A percentile compares a stretch with the other conserved stretches of the same genome.
Evolutionary conservation across 2,113 vertebrate genomes (phyloP).

Genomic region (Parotia lawesii): DNA sequence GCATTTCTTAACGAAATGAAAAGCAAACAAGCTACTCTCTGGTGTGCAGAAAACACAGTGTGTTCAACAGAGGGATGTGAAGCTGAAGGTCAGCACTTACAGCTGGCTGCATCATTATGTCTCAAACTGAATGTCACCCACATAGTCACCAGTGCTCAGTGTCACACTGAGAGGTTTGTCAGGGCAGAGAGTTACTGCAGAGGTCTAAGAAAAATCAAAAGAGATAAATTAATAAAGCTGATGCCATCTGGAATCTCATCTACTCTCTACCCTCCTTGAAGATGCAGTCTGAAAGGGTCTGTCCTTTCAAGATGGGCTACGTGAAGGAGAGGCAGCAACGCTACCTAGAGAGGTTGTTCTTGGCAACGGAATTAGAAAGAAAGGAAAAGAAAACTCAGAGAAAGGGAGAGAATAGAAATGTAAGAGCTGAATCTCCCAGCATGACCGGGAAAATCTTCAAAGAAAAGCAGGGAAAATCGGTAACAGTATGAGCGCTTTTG

Average conservation of each 20-base stretch:
- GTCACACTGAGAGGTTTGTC: background rate
- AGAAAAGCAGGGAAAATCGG: background rate
- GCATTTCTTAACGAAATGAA: background rate
- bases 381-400: background rate
- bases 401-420: background rate
- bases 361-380: background rate
- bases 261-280: background rate
- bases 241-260: background rate
- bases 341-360: background rate
- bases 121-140: conserved; percentile 16
- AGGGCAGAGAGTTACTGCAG: background rate
- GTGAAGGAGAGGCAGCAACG: background rate
- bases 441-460: background rate
- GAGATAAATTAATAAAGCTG: background rate
- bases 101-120: background rate
- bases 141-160: background rate
- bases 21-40: background rate
- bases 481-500: background rate
- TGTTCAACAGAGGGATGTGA: background rate
- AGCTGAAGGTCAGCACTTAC: background rate
- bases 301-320: background rate
- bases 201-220: conserved; percentile 21
- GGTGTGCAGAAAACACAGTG: background rate
- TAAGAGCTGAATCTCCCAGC: background rate
- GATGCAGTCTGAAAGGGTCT: background rate